Conservation (phyloP, 1,140 invertebrate species). For the honey bee (Apis mellifera) region DNA sequence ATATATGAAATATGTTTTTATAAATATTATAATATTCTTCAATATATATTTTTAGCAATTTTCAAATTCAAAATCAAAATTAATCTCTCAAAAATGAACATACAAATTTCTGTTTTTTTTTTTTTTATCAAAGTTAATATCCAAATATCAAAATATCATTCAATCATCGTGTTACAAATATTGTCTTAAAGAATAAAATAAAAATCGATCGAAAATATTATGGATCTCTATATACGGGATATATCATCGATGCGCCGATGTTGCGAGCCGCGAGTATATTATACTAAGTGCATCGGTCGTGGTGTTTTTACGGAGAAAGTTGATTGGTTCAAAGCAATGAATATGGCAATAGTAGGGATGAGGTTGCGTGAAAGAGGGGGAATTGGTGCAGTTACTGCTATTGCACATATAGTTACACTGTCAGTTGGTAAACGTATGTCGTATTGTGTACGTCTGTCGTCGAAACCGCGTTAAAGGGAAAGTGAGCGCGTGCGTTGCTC, state of each 20-base stretch:
- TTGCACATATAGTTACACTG: constrained; percentile 29
- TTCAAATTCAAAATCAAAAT: neutral
- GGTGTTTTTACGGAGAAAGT: constrained; percentile 23
- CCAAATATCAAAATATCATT: neutral
- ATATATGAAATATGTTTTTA: neutral
- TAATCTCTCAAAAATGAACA: neutral
- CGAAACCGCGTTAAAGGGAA: neutral
- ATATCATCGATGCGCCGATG: neutral
- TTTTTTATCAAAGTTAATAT: neutral
- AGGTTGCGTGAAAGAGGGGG: neutral
- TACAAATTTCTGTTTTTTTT: neutral
- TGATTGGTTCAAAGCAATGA: constrained; percentile 26
- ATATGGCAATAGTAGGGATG: neutral
- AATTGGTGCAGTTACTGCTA: neutral
- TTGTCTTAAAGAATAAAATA: neutral
- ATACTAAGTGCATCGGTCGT: constrained; percentile 4
- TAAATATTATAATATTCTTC: no score
- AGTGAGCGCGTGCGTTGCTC: neutral
- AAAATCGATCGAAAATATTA: neutral
- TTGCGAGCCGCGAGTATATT: constrained; percentile 5
- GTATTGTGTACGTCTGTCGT: neutral
- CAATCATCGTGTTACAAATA: neutral
- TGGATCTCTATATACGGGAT: constrained; percentile 22
- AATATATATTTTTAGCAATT: neutral
- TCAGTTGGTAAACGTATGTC: constrained; percentile 62